Percentiles rank a stretch among this genome's conserved stretches.
phyloP scores from a whole-genome alignment of 2,888 invertebrate genomes.

The Hypomecis punctinalis region DNA sequence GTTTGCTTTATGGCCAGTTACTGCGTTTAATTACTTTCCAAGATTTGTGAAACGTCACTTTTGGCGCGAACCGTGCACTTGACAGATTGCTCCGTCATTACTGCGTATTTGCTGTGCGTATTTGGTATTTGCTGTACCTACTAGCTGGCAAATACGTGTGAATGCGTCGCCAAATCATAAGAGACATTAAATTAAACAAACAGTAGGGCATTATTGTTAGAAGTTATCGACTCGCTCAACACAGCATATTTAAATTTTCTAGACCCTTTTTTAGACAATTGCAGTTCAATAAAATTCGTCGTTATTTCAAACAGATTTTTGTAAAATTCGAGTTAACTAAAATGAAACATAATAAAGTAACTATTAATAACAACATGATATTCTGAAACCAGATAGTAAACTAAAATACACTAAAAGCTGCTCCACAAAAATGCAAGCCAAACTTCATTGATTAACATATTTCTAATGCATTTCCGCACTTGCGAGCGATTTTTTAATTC shows the following conservation, averaged over 20 bases:
- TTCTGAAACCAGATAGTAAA: constrained; percentile 4
- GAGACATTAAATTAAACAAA: no score
- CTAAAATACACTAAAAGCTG: constrained; percentile 38
- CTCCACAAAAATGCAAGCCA: constrained; percentile 47
- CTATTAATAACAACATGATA: neutral
- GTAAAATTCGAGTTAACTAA: no score
- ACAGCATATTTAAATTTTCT: no score
- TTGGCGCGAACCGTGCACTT: constrained; percentile 68
- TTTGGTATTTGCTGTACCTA: no score
- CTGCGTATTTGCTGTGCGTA: constrained; percentile 35
- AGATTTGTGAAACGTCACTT: constrained; percentile 78
- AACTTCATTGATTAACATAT: constrained; percentile 61
- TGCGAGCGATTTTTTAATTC: constrained; percentile 54
- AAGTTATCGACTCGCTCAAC: no score
- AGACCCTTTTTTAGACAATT: no score
- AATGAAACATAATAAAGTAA: no score
- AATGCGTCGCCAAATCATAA: no score
- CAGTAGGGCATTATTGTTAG: no score
- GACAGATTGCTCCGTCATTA: constrained; percentile 61
- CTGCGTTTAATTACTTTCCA: constrained; percentile 80
- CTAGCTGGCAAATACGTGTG: no score
- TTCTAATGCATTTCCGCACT: constrained; percentile 62
- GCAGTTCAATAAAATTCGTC: no score
- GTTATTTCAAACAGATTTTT: no score
- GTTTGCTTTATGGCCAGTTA: constrained; percentile 79